Percentiles rank a stretch among this genome's conserved stretches.
Evolutionary conservation across 2,888 invertebrate species (phyloP).

Genomic region (Protophormia terraenovae): DNA sequence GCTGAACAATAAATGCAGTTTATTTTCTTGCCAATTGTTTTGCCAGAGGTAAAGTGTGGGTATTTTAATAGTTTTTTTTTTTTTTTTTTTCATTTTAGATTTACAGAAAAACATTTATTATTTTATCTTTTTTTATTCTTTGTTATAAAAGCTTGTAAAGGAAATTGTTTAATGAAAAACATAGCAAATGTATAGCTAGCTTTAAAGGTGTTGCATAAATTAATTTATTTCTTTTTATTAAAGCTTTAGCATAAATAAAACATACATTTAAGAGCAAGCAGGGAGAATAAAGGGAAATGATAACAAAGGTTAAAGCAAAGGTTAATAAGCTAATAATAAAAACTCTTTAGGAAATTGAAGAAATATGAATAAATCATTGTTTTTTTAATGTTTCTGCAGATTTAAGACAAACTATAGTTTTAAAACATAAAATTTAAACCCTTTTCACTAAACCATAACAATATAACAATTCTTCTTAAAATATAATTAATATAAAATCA

Average conservation of each 20-base stretch:
- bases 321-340: too few relatives aligned
- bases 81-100: background rate
- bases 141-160: constrained; percentile 29
- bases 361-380: too few relatives aligned
- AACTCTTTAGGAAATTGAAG: too few relatives aligned
- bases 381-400: too few relatives aligned
- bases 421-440: too few relatives aligned
- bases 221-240: background rate
- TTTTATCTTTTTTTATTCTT: background rate
- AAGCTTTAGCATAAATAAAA: background rate
- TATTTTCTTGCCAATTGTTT: constrained; percentile 64
- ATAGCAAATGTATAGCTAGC: background rate
- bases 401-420: too few relatives aligned
- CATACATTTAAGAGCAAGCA: too few relatives aligned
- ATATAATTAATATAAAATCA: too few relatives aligned
- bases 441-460: too few relatives aligned
- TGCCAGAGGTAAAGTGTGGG: constrained; percentile 47
- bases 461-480: too few relatives aligned
- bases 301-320: too few relatives aligned
- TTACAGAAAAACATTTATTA: constrained; percentile 5
- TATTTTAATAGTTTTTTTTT: constrained; percentile 14
- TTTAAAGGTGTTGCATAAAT: constrained; percentile 40
- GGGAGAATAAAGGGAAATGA: too few relatives aligned
- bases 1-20: constrained; percentile 63
- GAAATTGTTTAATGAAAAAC: constrained; percentile 59